Base-by-base conservation (phyloP, 1,140 invertebrate species). In the Lucilia cuprina region DNA sequence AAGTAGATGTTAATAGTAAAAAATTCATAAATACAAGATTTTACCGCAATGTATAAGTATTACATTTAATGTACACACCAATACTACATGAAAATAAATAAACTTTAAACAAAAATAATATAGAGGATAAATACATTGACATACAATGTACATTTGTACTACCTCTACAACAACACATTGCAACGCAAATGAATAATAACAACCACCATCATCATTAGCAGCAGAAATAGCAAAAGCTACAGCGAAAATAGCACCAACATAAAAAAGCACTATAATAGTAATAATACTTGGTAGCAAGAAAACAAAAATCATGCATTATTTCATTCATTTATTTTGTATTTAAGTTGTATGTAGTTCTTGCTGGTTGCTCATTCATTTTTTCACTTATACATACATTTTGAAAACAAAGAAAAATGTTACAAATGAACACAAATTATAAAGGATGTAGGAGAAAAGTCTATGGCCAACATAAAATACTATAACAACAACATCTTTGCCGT, bases 11-110 rank as follows among this genome's bases (percentile, higher is more conserved):
- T 30, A 30, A 30, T 30, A 30, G 25, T 30, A 30, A 30, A 12
- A 60, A 60, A 60, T 75, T 34, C 30, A 75, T 75, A n/a, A 47
- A 17, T 19, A 47, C 75, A 17, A 78, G 2, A 78, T 78, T 78
- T 78, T 78, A 78, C 75, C 35, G 75, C 75, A 78, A 78, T 78
- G 35, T 19, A 78, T 78, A 78, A 75, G 55, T 17, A 60, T 60
- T 60, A n/a, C 41, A 41, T 41, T 41, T 41, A 7, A 17, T 17
- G 5, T 14, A 60, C 14, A 60, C n/a, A 17, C 25, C 25, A 30
- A 30, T 30, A n/a, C 17, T 55, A 70, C 60, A 19, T 17, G 5
- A 19, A 70, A 19, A 70, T 25, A 21, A 70, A 60, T n/a, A 60
- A 60, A n/a, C 41, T 8, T 41, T 60, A 30, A 30, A 60, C 14